Evolutionary conservation across 1,140 invertebrate genomes (phyloP), one percentile per base, ranked within the genome.

Genomic region (Bradynema listronoti): DNA sequence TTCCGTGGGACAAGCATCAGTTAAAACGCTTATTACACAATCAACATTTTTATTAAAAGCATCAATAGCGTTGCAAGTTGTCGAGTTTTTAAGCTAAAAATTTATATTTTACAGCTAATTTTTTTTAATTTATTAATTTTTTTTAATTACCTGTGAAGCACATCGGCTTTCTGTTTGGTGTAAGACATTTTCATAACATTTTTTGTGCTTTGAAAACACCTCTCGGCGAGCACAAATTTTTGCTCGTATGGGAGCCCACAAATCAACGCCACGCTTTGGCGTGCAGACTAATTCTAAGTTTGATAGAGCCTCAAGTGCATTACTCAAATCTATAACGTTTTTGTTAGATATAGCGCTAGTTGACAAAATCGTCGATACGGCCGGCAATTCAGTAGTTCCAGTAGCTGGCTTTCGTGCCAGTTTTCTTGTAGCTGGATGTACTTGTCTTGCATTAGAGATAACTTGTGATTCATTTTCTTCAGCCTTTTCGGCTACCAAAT

Each of bases 1-100:
- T 56, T 76, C 69, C 7, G 72, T 52, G 19, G 69, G 63, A 53
- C 73, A 75, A 22, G 66, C 45, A 25, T 75, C 73, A 39, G 72
- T 75, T 59, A 75, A 41, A 0, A 57, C 41, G 14, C 49, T 46
- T 39, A 75, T 66, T 11, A 67, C 43, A 61, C 73, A 75, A 42
- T 75, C 73, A 27, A 75, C 51, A 51, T 72, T 66, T 19, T 62
- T 62, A 41, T 75, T 77, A 47, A 78, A 75, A 4, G 59, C 55
- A 16, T 78, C 69, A 24, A 75, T 39, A 14, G 73, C 65, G n/a
- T 54, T 56, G 24, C 73, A 75, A 11, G 58, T n/a, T n/a, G n/a
- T n/a, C n/a, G n/a, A n/a, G n/a, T n/a, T n/a, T n/a, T n/a, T n/a
- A n/a, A n/a, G n/a, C n/a, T n/a, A n/a, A n/a, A n/a, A 32, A 46